These are phyloP conservation scores for Paedocypris micromegethes DNA, from an alignment of 2,797 vertebrate genomes.

Conservation along the genomic window DNA sequence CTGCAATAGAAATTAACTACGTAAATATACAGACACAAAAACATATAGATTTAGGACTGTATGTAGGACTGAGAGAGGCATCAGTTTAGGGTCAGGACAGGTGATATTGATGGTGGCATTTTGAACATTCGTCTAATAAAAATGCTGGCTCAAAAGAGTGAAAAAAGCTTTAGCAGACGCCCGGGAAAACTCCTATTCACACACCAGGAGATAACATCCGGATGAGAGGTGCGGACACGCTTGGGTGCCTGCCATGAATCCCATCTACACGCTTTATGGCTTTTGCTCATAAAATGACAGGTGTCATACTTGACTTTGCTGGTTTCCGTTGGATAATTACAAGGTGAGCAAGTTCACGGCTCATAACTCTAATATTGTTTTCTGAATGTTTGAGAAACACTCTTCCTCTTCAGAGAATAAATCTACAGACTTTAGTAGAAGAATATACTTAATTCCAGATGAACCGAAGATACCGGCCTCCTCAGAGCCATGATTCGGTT, in stretches of 20 bases:
- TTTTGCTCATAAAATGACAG: slow-evolving; percentile 26
- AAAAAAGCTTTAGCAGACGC: slow-evolving; percentile 12
- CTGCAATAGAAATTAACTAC: no score
- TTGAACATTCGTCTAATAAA: slow-evolving; percentile 33
- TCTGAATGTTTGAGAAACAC: not conserved
- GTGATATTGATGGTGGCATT: not conserved
- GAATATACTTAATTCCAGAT: not conserved
- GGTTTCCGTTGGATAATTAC: slow-evolving; percentile 30
- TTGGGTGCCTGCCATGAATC: slow-evolving; percentile 27
- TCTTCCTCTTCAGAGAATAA: not conserved
- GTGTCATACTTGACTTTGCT: slow-evolving; percentile 28
- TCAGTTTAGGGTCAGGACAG: slow-evolving; percentile 9
- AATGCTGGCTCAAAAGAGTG: slow-evolving; percentile 5
- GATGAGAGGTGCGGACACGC: slow-evolving; percentile 9
- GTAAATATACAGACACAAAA: no score
- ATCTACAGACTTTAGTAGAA: slow-evolving; percentile 12
- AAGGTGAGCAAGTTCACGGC: slow-evolving; percentile 14
- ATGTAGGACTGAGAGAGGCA: slow-evolving; percentile 5
- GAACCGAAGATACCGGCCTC: slow-evolving; percentile 4
- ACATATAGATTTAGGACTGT: no score
- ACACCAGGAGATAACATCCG: slow-evolving; percentile 18
- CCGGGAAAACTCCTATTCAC: slow-evolving; percentile 1
- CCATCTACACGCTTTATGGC: slow-evolving; percentile 30
- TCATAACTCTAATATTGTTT: slow-evolving; percentile 10
- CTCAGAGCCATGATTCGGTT: not conserved